Evolutionary conservation across 2,113 vertebrate genomes (phyloP).

Genomic region (Coryphaenoides rupestris): DNA sequence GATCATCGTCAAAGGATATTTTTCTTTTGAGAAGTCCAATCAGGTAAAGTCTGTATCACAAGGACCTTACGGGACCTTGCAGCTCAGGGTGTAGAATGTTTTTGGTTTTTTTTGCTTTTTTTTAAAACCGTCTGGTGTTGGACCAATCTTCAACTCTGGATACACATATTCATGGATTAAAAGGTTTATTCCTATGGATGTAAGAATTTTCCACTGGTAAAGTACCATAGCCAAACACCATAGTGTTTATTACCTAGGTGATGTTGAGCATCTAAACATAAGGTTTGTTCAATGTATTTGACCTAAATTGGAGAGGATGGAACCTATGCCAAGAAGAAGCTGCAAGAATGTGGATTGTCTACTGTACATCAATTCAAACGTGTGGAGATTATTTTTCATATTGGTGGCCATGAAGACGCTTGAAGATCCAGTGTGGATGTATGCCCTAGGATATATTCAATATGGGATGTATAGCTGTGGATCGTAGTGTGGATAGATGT

Average conservation of each 20-base stretch:
- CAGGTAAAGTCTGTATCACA: slow-evolving; percentile 24
- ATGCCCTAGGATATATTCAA: slow-evolving; percentile 56
- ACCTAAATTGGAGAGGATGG: slow-evolving; percentile 38
- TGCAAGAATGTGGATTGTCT: slow-evolving; percentile 35
- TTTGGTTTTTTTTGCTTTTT: slow-evolving; percentile 17
- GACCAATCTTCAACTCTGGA: slow-evolving; percentile 50
- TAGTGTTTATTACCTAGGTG: slow-evolving; percentile 13
- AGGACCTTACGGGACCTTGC: slow-evolving; percentile 44
- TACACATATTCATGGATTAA: slow-evolving; percentile 53
- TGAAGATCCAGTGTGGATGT: slow-evolving; percentile 51
- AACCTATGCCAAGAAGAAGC: slow-evolving; percentile 44
- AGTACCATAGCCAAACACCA: slow-evolving; percentile 13
- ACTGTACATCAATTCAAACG: slow-evolving; percentile 18
- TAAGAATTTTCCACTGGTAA: slow-evolving; percentile 27
- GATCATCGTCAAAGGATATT: slow-evolving; percentile 42
- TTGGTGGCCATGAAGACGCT: slow-evolving; percentile 53
- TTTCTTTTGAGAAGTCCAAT: slow-evolving; percentile 40
- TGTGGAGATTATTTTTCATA: slow-evolving; percentile 50
- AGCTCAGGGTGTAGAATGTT: slow-evolving; percentile 27
- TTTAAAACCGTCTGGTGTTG: slow-evolving; percentile 25
- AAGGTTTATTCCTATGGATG: slow-evolving; percentile 32
- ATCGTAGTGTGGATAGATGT: slow-evolving; percentile 49
- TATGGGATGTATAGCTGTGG: slow-evolving; percentile 61
- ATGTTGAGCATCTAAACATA: slow-evolving; percentile 22
- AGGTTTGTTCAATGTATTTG: slow-evolving; percentile 16